A percentile compares a stretch with the other conserved stretches of the same genome.
These are phyloP conservation scores for Atractosteus spatula DNA, from an alignment of 2,113 vertebrate genomes.

Conservation along the genomic window DNA sequence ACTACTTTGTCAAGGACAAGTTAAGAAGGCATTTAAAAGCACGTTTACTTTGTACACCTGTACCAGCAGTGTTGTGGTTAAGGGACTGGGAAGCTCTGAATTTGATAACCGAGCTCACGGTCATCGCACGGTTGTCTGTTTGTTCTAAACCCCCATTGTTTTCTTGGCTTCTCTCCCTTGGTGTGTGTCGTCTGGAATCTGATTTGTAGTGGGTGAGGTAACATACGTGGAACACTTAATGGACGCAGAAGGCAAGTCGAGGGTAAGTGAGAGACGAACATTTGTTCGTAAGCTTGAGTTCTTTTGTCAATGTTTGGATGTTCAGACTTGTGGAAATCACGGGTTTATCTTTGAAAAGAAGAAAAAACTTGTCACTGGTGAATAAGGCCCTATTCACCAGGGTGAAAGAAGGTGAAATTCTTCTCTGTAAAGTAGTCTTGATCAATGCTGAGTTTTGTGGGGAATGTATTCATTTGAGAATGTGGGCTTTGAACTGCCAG, in stretches of 20 bases:
- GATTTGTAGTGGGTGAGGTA: conserved; percentile 99
- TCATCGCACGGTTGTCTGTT: conserved; percentile 88
- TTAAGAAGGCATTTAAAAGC: conserved; percentile 53
- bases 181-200: conserved; percentile 99
- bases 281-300: conserved; percentile 71
- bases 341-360: conserved; percentile 6
- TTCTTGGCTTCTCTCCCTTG: conserved; percentile 99
- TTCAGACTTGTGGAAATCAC: conserved; percentile 45
- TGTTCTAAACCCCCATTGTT: conserved; percentile 99
- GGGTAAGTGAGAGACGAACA: conserved; percentile 95
- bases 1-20: conserved; percentile 56
- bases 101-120: conserved; percentile 87
- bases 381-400: neutral
- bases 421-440: neutral
- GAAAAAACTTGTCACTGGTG: neutral
- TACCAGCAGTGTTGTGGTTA: conserved; percentile 78
- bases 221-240: conserved; percentile 99
- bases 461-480: conserved; percentile 13
- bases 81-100: conserved; percentile 86
- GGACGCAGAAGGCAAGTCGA: conserved; percentile 99
- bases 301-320: conserved; percentile 45
- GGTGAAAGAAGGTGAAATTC: neutral
- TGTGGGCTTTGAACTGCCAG: conserved; percentile 10
- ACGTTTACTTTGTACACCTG: conserved; percentile 89
- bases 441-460: no score